These are phyloP conservation scores for Xerus rutilus DNA, from an alignment of 2,797 vertebrate species.

Conservation along the genomic window DNA sequence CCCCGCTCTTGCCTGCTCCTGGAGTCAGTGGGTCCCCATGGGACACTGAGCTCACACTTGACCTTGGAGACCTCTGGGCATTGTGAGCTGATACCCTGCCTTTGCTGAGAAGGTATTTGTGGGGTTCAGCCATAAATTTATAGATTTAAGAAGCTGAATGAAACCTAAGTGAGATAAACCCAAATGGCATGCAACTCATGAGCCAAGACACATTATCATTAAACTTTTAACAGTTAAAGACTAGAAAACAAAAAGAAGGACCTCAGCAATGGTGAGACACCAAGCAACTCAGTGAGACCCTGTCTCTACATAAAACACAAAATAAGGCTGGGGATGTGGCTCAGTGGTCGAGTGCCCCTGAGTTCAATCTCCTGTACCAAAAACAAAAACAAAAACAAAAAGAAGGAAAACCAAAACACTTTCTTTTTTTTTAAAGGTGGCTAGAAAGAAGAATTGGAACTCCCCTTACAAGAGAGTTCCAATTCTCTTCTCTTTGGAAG, in stretches of 20 bases:
- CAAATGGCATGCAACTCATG: not conserved
- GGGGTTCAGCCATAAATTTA: not conserved
- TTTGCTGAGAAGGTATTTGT: not conserved
- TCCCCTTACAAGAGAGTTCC: not conserved
- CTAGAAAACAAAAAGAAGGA: not conserved
- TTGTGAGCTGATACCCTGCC: not conserved
- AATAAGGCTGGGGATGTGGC: too few species aligned
- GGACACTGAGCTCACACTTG: not conserved
- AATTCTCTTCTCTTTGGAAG: not conserved
- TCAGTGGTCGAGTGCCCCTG: too few species aligned
- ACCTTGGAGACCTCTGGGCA: not conserved
- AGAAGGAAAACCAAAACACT: too few species aligned
- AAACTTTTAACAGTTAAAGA: not conserved
- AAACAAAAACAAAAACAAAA: not conserved
- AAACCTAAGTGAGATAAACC: not conserved
- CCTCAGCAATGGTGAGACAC: too few species aligned
- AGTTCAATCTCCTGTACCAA: too few species aligned
- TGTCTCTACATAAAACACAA: too few species aligned
- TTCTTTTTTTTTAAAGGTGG: not conserved
- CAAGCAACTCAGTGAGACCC: too few species aligned
- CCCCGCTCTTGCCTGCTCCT: not conserved
- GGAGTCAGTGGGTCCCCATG: not conserved
- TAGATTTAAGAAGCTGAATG: not conserved
- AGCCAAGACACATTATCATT: not conserved
- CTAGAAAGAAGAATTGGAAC: conserved; percentile 28